Evolutionary conservation across 1,140 invertebrate species (phyloP), one percentile per base, ranked within the genome.

Genomic region (Drosophila mayri): DNA sequence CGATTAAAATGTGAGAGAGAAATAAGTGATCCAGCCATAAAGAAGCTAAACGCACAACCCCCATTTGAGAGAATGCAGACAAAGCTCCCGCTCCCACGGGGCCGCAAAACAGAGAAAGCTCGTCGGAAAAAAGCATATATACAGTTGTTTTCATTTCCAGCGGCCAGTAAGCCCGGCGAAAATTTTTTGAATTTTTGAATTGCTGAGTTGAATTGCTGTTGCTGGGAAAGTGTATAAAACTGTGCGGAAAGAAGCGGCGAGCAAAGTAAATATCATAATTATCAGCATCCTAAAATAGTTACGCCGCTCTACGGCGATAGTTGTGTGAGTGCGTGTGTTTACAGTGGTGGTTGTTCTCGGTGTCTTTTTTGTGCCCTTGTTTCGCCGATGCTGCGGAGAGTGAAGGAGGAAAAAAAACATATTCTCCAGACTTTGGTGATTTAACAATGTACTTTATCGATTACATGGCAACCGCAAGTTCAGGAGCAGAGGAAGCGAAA

Each of bases 361-460:
- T 2, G 46, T 60, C 9, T 32, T 59, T 46, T 37, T 28, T 20
- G 60, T 44, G 28, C 38, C 22, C 11, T 7, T 25, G n/a, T 46
- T 70, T 43, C 30, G 38, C 62, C 66, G 73, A 74, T 76, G 73
- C 72, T 75, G 72, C 41, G 37, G 55, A 60, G 65, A 58, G 66
- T 30, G 32, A 22, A 22, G 30, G 54, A 50, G 71, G 41, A 28
- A 41, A 28, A 40, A 41, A 20, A 44, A 46, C 35, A 37, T 41
- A 30, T 74, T 74, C 55, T 52, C 38, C 60, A 63, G 44, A 52
- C 60, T 73, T 63, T 62, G 47, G 47, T 75, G 72, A 73, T 73
- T 75, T 73, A 52, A 25, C 4, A 25, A 55, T 49, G 43, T 63
- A 86, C 64, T 79, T 83, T 83, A 88, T 88, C 77, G 84, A 88